Percentiles rank a stretch among this genome's conserved stretches.
These are phyloP conservation scores for Malurus splendens DNA, from an alignment of 2,797 vertebrate species.

Conservation along the genomic window DNA sequence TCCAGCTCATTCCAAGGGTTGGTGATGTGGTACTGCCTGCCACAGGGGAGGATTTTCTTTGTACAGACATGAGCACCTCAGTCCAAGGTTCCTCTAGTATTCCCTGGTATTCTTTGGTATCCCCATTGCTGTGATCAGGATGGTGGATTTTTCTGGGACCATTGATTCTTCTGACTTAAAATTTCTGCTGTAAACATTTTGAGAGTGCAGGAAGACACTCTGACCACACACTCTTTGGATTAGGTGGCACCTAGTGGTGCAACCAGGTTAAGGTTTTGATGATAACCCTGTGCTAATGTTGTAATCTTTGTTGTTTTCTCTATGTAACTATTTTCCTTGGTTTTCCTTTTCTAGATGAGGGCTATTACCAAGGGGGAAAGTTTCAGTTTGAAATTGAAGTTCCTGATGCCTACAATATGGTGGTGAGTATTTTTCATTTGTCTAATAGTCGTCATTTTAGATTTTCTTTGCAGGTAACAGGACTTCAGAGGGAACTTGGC, in stretches of 20 bases:
- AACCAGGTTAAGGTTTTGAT: neutral
- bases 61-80: rapidly evolving
- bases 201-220: rapidly evolving
- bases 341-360: conserved; percentile 84
- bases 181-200: neutral
- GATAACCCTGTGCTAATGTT: rapidly evolving
- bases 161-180: neutral
- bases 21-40: rapidly evolving
- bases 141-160: neutral
- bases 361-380: conserved; percentile 95
- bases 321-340: conserved; percentile 14
- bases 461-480: neutral
- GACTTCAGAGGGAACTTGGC: neutral
- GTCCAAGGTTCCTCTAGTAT: neutral
- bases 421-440: conserved; percentile 85
- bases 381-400: conserved; percentile 90
- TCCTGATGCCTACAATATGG: conserved; percentile 98
- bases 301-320: neutral
- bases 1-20: neutral
- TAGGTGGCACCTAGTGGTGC: neutral
- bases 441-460: neutral
- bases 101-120: neutral
- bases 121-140: neutral
- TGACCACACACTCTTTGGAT: neutral
- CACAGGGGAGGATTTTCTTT: neutral